A percentile compares a stretch with the other conserved stretches of the same genome.
Conservation (phyloP, 2,113 vertebrate genomes). For the Ciconia boyciana region DNA sequence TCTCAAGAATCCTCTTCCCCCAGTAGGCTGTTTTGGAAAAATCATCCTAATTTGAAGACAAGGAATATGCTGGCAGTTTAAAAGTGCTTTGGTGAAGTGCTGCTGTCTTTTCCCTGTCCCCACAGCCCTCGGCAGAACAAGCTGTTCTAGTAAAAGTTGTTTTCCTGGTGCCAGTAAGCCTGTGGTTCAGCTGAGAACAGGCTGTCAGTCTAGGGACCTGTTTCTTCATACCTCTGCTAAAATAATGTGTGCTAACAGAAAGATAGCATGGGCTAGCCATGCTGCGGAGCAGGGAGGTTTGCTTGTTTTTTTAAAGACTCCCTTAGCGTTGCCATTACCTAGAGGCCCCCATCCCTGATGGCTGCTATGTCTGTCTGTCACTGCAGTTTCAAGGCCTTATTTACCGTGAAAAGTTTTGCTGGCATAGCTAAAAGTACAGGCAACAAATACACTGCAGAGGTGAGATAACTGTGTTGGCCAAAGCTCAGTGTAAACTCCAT, state of each 20-base stretch:
- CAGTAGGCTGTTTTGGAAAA: not conserved
- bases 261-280: not conserved
- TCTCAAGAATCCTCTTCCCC: not conserved
- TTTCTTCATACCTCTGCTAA: not conserved
- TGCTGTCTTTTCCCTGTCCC: not conserved
- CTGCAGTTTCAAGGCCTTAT: not conserved
- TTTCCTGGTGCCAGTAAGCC: not conserved
- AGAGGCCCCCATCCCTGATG: not conserved
- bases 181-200: not conserved
- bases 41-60: not conserved
- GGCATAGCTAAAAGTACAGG: not conserved
- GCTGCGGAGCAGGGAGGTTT: not conserved
- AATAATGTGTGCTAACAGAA: not conserved
- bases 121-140: not conserved
- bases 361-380: not conserved
- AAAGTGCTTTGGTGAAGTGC: not conserved
- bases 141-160: conserved; percentile 17
- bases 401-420: not conserved
- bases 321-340: not conserved
- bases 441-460: not conserved
- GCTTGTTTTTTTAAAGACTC: not conserved
- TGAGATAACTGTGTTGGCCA: not conserved
- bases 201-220: not conserved
- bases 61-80: not conserved
- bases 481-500: not conserved